These are phyloP conservation scores for Peromyscus attwateri DNA, from an alignment of 2,797 vertebrate genomes.

Conservation along the genomic window DNA sequence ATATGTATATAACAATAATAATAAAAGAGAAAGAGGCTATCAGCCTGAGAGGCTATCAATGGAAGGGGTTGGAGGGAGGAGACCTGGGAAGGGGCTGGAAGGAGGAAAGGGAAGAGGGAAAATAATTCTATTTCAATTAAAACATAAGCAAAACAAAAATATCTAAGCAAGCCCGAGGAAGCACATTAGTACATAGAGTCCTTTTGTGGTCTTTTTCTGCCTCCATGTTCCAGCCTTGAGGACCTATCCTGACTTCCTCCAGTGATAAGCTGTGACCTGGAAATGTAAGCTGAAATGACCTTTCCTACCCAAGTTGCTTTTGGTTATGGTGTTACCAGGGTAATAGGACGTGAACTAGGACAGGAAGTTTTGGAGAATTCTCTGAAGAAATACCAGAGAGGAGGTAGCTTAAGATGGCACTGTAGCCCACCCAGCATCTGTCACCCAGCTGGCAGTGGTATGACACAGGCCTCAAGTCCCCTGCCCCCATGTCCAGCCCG, in stretches of 20 bases:
- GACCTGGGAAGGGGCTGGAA: no score
- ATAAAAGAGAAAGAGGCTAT: neutral
- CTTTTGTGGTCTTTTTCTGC: neutral
- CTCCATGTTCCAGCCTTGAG: neutral
- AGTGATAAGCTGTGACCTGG: neutral
- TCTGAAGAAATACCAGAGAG: neutral
- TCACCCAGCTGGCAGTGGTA: neutral
- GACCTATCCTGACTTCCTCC: neutral
- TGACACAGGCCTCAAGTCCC: neutral
- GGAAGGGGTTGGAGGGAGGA: neutral
- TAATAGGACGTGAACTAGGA: neutral
- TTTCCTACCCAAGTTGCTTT: neutral
- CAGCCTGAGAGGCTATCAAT: neutral
- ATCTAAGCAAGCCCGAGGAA: neutral
- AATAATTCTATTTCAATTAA: neutral
- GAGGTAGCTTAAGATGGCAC: neutral
- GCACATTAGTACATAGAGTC: neutral
- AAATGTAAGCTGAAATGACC: neutral
- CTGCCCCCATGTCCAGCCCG: no score
- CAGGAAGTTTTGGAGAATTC: neutral
- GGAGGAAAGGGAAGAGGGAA: neutral
- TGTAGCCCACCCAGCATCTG: neutral
- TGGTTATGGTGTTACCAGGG: neutral
- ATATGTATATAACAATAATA: neutral
- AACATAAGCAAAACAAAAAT: neutral